Conservation (phyloP, 2,797 vertebrate species). For the Austrolebias charrua region DNA sequence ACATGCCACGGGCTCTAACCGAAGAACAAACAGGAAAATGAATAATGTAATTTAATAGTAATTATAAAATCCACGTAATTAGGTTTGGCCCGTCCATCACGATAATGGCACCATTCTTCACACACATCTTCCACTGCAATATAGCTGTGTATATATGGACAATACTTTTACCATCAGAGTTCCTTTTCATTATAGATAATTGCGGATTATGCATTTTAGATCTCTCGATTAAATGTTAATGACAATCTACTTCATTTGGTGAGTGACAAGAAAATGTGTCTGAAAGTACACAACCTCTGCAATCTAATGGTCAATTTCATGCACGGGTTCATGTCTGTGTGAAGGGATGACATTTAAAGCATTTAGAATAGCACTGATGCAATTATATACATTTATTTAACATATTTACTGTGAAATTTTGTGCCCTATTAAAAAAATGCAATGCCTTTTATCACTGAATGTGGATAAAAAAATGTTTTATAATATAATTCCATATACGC, state of each 20-base stretch:
- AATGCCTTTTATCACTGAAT: conserved; percentile 13
- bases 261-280: conserved; percentile 41
- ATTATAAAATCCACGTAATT: conserved; percentile 72
- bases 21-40: conserved; percentile 32
- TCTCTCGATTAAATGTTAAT: conserved; percentile 32
- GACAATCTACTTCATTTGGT: conserved; percentile 39
- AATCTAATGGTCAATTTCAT: neutral
- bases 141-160: conserved; percentile 45
- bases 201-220: conserved; percentile 36
- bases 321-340: conserved; percentile 3
- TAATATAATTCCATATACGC: neutral
- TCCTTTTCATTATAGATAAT: conserved; percentile 59
- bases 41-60: conserved; percentile 65
- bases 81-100: conserved; percentile 63
- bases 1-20: conserved; percentile 26
- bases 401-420: neutral
- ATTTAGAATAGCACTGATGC: conserved; percentile 15
- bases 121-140: conserved; percentile 54
- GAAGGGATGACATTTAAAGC: conserved; percentile 11
- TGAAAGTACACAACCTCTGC: conserved; percentile 7
- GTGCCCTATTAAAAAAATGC: neutral
- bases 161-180: conserved; percentile 48
- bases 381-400: neutral
- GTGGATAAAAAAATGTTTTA: conserved; percentile 2
- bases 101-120: conserved; percentile 56